A percentile compares a stretch with the other conserved stretches of the same genome.
phyloP scores from a whole-genome alignment of 2,888 invertebrate species.

The Nemapogon koenigi region DNA sequence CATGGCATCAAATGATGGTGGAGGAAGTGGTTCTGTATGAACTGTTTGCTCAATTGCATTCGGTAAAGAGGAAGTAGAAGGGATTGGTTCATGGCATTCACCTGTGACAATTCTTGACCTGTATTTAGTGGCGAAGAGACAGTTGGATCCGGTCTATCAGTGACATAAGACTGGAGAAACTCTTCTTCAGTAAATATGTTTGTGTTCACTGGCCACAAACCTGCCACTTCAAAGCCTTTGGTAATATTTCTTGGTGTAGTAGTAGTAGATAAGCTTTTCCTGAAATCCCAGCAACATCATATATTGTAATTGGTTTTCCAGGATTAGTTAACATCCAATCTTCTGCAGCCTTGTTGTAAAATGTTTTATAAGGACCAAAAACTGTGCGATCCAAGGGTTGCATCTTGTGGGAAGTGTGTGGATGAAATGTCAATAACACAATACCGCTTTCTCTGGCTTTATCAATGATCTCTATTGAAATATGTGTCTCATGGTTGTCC shows the following conservation, averaged over 20 bases:
- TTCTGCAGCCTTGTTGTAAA: conserved; percentile 3
- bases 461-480: too few relatives aligned
- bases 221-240: neutral
- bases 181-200: neutral
- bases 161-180: neutral
- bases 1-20: too few relatives aligned
- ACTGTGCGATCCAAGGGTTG: too few relatives aligned
- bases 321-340: conserved; percentile 5
- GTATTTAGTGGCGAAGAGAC: too few relatives aligned
- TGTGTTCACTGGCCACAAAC: neutral
- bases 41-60: too few relatives aligned
- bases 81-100: too few relatives aligned
- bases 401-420: conserved; percentile 1
- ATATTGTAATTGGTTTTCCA: conserved; percentile 2
- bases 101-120: too few relatives aligned
- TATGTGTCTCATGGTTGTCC: conserved; percentile 9
- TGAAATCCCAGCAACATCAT: neutral
- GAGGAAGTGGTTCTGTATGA: too few relatives aligned
- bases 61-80: too few relatives aligned
- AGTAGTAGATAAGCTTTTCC: neutral
- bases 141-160: neutral
- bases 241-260: neutral
- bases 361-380: conserved; percentile 3
- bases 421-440: neutral
- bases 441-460: conserved; percentile 2